phyloP scores from a whole-genome alignment of 2,888 invertebrate genomes.

The Lithodes maja region DNA sequence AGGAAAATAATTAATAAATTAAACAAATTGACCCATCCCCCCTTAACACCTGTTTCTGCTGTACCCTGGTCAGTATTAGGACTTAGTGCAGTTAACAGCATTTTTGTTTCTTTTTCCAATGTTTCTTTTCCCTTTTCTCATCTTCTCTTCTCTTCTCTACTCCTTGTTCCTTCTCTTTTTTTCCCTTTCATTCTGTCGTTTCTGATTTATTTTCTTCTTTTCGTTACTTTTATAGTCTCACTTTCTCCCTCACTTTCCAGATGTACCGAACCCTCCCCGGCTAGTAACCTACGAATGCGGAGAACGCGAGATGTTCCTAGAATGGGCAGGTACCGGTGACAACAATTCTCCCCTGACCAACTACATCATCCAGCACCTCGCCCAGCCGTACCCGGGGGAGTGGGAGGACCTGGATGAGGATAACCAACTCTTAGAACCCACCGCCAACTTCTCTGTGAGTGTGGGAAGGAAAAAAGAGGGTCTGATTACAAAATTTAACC shows the following conservation, averaged over 20 bases:
- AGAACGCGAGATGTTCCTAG: conserved; percentile 51
- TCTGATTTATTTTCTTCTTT: background rate
- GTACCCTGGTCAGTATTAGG: too few species aligned
- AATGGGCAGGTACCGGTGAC: conserved; percentile 62
- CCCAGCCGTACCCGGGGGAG: conserved; percentile 43
- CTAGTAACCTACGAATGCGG: conserved; percentile 51
- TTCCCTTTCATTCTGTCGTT: too few species aligned
- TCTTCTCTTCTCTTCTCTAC: too few species aligned
- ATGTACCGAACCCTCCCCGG: conserved; percentile 63
- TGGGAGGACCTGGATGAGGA: conserved; percentile 66
- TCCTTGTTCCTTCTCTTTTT: too few species aligned
- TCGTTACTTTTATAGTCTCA: background rate
- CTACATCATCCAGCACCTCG: conserved; percentile 54
- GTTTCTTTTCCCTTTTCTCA: too few species aligned
- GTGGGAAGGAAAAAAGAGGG: too few species aligned
- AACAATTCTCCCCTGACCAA: conserved; percentile 63
- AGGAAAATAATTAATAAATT: too few species aligned
- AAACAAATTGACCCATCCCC: too few species aligned
- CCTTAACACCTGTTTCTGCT: too few species aligned
- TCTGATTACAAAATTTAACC: too few species aligned
- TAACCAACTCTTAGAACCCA: conserved; percentile 82
- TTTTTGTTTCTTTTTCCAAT: too few species aligned
- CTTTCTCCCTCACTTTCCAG: conserved; percentile 42
- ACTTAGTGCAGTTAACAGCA: too few species aligned
- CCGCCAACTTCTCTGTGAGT: conserved; percentile 81